Evolutionary conservation across 2,113 vertebrate genomes (phyloP).

Genomic region (Colius striatus): DNA sequence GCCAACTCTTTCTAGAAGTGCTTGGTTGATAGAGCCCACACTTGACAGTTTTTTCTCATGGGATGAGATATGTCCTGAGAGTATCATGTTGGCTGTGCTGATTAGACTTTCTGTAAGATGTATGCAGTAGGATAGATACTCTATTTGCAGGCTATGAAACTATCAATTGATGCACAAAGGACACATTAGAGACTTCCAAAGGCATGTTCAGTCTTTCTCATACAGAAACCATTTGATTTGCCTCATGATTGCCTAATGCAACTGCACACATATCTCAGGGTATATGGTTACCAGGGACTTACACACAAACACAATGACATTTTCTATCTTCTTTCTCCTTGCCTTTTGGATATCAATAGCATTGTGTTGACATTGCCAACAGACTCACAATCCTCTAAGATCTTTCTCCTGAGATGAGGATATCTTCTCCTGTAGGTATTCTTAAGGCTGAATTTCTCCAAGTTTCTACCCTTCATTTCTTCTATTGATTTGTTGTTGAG

Average conservation of each 20-base stretch:
- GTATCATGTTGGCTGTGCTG: neutral
- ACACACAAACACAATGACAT: neutral
- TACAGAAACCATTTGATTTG: neutral
- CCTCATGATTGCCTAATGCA: neutral
- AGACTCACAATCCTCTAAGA: neutral
- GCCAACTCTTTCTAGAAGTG: neutral
- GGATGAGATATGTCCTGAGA: neutral
- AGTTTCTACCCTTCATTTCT: neutral
- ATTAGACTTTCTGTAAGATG: neutral
- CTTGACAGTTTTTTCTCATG: neutral
- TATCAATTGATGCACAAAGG: neutral
- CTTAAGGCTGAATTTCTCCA: neutral
- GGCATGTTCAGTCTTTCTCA: neutral
- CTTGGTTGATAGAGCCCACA: neutral
- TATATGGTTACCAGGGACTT: neutral
- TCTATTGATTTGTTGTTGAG: neutral
- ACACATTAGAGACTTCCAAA: neutral
- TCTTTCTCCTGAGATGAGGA: neutral
- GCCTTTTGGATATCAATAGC: neutral
- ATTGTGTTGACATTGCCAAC: neutral
- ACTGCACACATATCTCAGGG: neutral
- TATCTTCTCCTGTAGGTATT: neutral
- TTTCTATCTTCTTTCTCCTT: neutral
- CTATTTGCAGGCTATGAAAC: neutral
- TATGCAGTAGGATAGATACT: neutral